Base-by-base conservation (phyloP, 2,888 invertebrate genomes). In the Griposia aprilina region DNA sequence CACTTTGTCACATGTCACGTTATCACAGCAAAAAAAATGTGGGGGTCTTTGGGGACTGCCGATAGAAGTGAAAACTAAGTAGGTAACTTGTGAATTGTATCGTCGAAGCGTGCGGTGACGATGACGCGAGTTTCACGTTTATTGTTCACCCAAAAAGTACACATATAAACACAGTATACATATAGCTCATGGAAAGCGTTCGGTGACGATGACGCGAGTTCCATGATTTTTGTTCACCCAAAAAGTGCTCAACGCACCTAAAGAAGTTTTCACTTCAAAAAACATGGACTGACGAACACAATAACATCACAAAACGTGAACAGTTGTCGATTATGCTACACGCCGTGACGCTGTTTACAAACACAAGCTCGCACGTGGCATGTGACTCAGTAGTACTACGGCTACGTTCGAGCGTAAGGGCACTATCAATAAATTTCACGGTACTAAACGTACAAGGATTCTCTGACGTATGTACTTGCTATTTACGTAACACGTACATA, bases 291-390 rank as follows among this genome's bases (percentile, higher is more conserved):
- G 11, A 15, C 15, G 7, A 66, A 57, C n/a, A 50, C 11, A 30
- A 48, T 6, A 66, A 13, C 23, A 62, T 36, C 26, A 69, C 66
- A 65, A 75, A 78, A 84, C 76, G 74, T 76, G 78, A 50, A 26
- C 60, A 26, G 50, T 75, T 84, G 84, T 74, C 76, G 74, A 76
- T 81, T 72, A 80, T 67, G 36, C 57, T 45, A 11, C 65, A 73
- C 55, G 50, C 50, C 17, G 36, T 69, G 55, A 8, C 41, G 15
- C 13, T 82, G 82, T 84, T 84, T 85, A 85, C 74, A 76, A 84
- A 84, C 82, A 65, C 62, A 69, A 41, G 60, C 52, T 17, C 50
- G 69, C 83, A 87, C 84, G 82, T 82, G 82, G 45, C 70, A 52
- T 13, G 26, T 81, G 72, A 75, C 30, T 76, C 73, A 72, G 13